Evolutionary conservation across 2,113 vertebrate genomes (phyloP), one percentile per base, ranked within the genome.

Genomic region (Albula glossodonta): DNA sequence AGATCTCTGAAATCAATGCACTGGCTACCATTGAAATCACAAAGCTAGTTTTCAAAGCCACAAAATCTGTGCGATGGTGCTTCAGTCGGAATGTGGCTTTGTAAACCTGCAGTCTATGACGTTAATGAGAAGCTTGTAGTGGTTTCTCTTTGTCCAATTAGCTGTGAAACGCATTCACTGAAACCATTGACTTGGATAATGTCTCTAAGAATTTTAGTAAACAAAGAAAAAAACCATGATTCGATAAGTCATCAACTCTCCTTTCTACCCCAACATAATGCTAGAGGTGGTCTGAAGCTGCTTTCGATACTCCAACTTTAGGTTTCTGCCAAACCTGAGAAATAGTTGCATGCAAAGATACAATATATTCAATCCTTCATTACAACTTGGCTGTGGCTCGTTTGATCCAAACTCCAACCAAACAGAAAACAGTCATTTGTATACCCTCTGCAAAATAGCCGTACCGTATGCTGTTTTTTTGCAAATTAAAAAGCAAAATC

Each of bases 401-500:
- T 74, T 7, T 74, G 5, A 25, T 25, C 66, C 9, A 9, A 74
- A 74, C 25, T 74, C 6, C 66, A 74, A 63, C 60, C 60, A 19
- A 19, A 19, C 56, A 60, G 56, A 15, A 60, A 60, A 60, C 56
- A 60, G 56, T 60, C 60, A 63, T 63, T 63, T 63, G 17, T 19
- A 63, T 19, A 19, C 60, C 15, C 11, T 19, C 15, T 63, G 60
- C 60, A 19, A 63, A 19, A 19, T n/a, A n/a, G n/a, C n/a, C n/a
- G n/a, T n/a, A n/a, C n/a, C n/a, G n/a, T 19, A 7, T 63, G 22
- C 17, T 9, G 60, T 25, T 84, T 83, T 82, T 87, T 84, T 53
- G 82, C 78, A 87, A 90, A 88, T 84, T 70, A 87, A 87, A 86
- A 81, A 81, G 81, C 77, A 50, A 81, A 83, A 83, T 80, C 57